A percentile compares a stretch with the other conserved stretches of the same genome.
Conservation (phyloP, 2,797 vertebrate species). For the Acanthurus leucopareius region DNA sequence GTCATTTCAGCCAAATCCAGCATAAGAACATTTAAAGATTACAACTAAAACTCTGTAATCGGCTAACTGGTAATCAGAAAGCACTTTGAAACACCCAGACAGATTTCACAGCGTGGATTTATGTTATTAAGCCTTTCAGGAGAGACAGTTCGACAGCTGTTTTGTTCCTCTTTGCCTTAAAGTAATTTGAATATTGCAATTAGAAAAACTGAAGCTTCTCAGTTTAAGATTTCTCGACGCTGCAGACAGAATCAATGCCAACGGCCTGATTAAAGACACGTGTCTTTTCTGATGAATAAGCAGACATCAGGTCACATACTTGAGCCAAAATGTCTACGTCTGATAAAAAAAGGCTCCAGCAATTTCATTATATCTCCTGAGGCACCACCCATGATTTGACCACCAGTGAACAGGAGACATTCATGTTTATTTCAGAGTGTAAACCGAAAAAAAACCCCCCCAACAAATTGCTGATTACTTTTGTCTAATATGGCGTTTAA, state of each 20-base stretch:
- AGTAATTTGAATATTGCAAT: not conserved
- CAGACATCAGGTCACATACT: not conserved
- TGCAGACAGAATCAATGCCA: not conserved
- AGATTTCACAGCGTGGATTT: conserved; percentile 7
- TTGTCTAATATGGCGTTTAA: conserved; percentile 14
- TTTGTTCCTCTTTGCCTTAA: too few relatives aligned
- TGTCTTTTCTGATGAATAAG: conserved; percentile 15
- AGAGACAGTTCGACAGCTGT: not conserved
- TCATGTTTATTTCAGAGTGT: conserved; percentile 4
- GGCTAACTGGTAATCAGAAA: conserved; percentile 38
- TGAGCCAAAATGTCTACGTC: not conserved
- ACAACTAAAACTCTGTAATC: conserved; percentile 56
- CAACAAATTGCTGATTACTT: conserved; percentile 24
- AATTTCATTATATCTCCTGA: not conserved
- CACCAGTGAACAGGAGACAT: not conserved
- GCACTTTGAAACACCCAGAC: not conserved
- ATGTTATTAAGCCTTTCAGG: conserved; percentile 5
- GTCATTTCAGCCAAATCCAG: conserved; percentile 57
- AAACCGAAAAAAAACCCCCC: conserved; percentile 10
- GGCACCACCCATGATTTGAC: conserved; percentile 3
- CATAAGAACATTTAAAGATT: conserved; percentile 62
- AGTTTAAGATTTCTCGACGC: not conserved
- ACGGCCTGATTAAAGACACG: not conserved
- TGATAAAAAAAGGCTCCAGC: not conserved
- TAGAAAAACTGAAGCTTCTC: not conserved